Evolutionary conservation across 2,113 vertebrate species (phyloP), one percentile per base, ranked within the genome.

Genomic region (Chloropsis cyanopogon): DNA sequence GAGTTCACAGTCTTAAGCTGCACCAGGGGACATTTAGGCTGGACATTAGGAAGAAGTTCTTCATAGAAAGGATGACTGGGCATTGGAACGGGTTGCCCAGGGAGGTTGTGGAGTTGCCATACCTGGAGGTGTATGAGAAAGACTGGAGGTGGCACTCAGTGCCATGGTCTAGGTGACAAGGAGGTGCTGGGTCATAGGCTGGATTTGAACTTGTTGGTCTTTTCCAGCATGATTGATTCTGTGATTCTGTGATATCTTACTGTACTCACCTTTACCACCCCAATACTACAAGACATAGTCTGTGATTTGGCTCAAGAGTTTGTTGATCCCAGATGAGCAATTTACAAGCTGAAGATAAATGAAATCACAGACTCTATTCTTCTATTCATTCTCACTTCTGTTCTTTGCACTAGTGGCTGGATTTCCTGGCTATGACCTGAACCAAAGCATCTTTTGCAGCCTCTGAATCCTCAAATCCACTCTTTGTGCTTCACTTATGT

Each of bases 51-150:
- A 54, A 54, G n/a, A 54, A 64, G 9, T 4, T 47, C 10, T 56
- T 33, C 28, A 47, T n/a, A 56, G 41, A 23, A n/a, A 3, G 28
- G 12, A 12, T 41, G 23, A 47, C 19, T n/a, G 50, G 29, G 12
- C n/a, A 19, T 19, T 47, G 18, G 23, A 73, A 28, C 15, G 23
- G 28, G 50, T n/a, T 56, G 14, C 10, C 14, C 28, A 56, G 14
- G 11, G 28, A 28, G 10, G 23, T 23, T 1, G 1, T 10, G 10
- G 14, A n/a, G 9, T 39, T 22, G 54, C 28, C 1, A 0, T 23
- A 16, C 14, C 19, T 28, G n/a, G 12, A 75, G 23, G 10, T 15
- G 29, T n/a, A 10, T 56, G 14, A 47, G 23, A 47, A 64, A n/a
- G n/a, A 73, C n/a, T 28, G 12, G n/a, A 39, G 39, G 35, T 39